These are phyloP conservation scores for Lacerta bilineata DNA, from an alignment of 2,797 vertebrate species.

Conservation along the genomic window DNA sequence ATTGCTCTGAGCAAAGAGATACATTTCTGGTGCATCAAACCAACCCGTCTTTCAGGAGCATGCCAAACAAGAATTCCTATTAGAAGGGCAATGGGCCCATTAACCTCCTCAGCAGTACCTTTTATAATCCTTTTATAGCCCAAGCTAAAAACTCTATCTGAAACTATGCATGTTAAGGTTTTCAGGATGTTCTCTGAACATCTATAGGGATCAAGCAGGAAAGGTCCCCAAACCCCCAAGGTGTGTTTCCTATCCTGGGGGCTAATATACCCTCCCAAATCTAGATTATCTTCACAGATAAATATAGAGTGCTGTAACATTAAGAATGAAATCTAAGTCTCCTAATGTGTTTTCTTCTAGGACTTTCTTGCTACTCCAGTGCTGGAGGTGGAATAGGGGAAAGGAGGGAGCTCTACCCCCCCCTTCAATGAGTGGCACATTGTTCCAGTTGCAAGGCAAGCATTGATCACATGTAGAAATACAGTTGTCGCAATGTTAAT, in stretches of 20 bases:
- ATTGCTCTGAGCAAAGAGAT: conserved; percentile 18
- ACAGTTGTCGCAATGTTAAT: neutral
- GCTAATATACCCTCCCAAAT: neutral
- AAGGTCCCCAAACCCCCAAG: neutral
- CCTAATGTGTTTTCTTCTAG: neutral
- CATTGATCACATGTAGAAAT: neutral
- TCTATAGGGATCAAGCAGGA: neutral
- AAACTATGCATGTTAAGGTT: conserved; percentile 18
- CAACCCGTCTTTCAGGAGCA: conserved; percentile 34
- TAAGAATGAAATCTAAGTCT: neutral
- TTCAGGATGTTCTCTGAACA: conserved; percentile 9
- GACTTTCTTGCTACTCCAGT: neutral
- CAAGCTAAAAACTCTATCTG: conserved; percentile 8
- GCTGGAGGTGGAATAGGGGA: neutral
- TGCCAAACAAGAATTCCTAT: conserved; percentile 40
- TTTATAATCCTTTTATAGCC: conserved; percentile 28
- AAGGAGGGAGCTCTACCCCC: neutral
- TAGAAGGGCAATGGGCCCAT: conserved; percentile 34
- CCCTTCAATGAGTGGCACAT: neutral
- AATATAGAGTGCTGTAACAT: neutral
- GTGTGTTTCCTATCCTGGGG: neutral
- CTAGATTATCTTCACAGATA: neutral
- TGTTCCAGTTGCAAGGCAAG: neutral
- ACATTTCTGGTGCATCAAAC: conserved; percentile 26
- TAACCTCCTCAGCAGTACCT: conserved; percentile 24